Conservation (phyloP, 2,888 invertebrate genomes). For the Andrena hattorfiana region DNA sequence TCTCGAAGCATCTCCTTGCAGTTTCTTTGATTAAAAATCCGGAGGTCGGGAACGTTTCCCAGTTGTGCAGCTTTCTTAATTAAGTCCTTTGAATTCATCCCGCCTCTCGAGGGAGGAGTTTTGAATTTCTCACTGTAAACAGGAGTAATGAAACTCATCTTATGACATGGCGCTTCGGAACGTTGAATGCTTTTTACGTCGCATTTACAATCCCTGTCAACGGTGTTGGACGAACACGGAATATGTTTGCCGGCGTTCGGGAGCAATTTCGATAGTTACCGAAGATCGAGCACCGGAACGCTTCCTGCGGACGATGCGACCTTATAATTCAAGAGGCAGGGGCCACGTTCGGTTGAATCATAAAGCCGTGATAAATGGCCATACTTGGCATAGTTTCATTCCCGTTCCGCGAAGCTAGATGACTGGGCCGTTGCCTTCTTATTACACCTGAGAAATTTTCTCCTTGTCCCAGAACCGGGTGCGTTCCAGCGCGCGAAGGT, state of each 20-base stretch:
- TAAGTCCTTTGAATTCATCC: constrained; percentile 39
- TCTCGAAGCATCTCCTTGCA: background rate
- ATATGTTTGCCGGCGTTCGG: background rate
- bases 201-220: background rate
- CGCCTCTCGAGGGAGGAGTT: background rate
- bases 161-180: background rate
- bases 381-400: constrained; percentile 69
- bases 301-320: constrained; percentile 22
- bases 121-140: constrained; percentile 16
- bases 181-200: background rate
- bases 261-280: constrained; percentile 34
- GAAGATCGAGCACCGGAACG: background rate
- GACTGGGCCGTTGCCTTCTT: constrained; percentile 60
- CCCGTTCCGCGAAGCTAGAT: constrained; percentile 46
- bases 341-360: constrained; percentile 50
- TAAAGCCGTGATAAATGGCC: constrained; percentile 67
- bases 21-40: constrained; percentile 40
- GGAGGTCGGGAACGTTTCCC: background rate
- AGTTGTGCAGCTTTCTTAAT: constrained; percentile 40
- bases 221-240: background rate
- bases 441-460: constrained; percentile 58
- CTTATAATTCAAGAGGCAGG: constrained; percentile 58
- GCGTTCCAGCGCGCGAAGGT: background rate
- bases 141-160: constrained; percentile 4
- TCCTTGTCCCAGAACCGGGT: constrained; percentile 19